Evolutionary conservation across 2,797 vertebrate species (phyloP).

Genomic region (Enteromius argenteus): DNA sequence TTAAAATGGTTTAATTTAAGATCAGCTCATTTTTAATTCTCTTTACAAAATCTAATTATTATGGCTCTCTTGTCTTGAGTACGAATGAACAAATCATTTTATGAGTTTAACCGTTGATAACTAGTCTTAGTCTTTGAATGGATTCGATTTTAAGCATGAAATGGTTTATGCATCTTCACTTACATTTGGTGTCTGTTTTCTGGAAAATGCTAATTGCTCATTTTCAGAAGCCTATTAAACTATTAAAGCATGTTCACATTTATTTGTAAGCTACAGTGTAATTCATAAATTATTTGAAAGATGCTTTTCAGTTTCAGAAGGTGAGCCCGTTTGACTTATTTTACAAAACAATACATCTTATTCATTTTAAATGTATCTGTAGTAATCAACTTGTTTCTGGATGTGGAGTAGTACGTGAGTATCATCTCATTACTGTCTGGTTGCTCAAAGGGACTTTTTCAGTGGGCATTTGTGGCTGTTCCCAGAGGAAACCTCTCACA

Average conservation of each 20-base stretch:
- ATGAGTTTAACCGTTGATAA: background rate
- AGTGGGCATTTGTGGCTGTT: conserved; percentile 41
- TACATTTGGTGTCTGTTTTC: background rate
- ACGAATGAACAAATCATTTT: background rate
- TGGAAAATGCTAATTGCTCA: background rate
- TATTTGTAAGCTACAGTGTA: background rate
- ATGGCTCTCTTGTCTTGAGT: background rate
- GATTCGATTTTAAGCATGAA: no score
- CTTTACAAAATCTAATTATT: background rate
- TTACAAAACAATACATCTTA: background rate
- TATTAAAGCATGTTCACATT: background rate
- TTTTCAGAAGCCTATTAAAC: background rate
- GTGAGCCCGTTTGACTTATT: no score
- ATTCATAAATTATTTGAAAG: background rate
- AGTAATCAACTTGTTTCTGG: background rate
- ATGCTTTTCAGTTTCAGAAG: no score
- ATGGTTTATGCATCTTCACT: background rate
- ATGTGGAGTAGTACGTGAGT: conserved; percentile 23
- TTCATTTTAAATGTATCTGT: background rate
- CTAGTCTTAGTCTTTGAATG: background rate
- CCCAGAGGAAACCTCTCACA: conserved; percentile 16
- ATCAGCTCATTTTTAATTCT: background rate
- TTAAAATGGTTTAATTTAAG: background rate
- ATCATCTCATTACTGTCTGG: conserved; percentile 31
- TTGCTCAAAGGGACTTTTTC: conserved; percentile 33